A percentile compares a stretch with the other conserved stretches of the same genome.
Conservation (phyloP, 64 coral and sea anemone species). For the Porites lutea region DNA sequence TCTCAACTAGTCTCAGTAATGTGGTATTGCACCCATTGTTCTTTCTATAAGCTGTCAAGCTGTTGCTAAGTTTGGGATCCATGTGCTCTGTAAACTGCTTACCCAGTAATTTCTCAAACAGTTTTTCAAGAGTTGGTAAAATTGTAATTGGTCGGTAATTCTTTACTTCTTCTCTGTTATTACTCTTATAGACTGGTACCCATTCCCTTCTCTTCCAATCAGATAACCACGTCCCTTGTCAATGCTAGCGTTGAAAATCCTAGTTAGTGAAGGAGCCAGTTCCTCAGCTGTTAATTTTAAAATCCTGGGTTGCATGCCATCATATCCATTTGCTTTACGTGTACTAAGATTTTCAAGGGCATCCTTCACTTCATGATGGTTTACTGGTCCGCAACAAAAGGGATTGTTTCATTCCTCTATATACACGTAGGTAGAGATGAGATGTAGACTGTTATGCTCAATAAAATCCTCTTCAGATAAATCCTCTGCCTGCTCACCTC, state of each 20-base stretch:
- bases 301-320: constrained; percentile 19
- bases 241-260: neutral
- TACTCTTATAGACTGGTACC: constrained; percentile 12
- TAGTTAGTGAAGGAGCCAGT: constrained; percentile 34
- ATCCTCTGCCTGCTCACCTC: neutral
- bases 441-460: constrained; percentile 10
- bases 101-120: neutral
- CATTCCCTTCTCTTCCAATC: neutral
- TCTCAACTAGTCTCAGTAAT: neutral
- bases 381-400: constrained; percentile 24
- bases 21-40: neutral
- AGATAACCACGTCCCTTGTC: no score
- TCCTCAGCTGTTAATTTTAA: constrained; percentile 19
- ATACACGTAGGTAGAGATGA: neutral
- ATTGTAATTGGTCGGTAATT: constrained; percentile 8
- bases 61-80: neutral
- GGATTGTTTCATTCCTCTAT: neutral
- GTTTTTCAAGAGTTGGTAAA: neutral
- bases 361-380: neutral
- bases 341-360: neutral
- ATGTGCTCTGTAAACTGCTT: neutral
- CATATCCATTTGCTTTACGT: constrained; percentile 32
- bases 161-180: neutral
- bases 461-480: constrained; percentile 1
- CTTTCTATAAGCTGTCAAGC: constrained; percentile 6